phyloP scores from a whole-genome alignment of 2,797 vertebrate species.

The Cynodonichthys magdalenae region DNA sequence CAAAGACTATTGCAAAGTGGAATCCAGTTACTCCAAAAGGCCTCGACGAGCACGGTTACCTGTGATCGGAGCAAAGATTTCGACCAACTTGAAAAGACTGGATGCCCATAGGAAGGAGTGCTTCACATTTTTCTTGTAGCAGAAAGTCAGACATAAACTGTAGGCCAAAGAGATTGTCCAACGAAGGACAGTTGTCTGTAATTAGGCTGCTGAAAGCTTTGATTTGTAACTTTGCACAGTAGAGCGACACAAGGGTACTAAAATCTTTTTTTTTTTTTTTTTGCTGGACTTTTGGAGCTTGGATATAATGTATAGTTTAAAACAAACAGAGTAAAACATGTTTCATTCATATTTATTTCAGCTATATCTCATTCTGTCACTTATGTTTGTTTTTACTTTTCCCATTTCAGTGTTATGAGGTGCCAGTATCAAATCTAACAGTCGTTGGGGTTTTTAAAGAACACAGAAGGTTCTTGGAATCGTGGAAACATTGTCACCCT shows the following conservation, averaged over 20 bases:
- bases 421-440: conserved; percentile 11
- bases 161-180: conserved; percentile 70
- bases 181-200: conserved; percentile 24
- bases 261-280: neutral
- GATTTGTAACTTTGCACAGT: conserved; percentile 63
- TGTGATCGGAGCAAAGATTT: conserved; percentile 59
- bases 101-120: conserved; percentile 36
- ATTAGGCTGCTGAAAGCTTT: conserved; percentile 38
- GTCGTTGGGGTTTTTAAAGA: conserved; percentile 16
- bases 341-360: conserved; percentile 18
- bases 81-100: neutral
- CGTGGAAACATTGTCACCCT: conserved; percentile 1
- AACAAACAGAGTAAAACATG: conserved; percentile 41
- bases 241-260: conserved; percentile 38
- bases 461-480: conserved; percentile 8
- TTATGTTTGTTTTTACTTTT: conserved; percentile 40
- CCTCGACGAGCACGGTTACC: conserved; percentile 81
- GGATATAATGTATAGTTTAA: conserved; percentile 57
- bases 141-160: conserved; percentile 27
- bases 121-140: conserved; percentile 21
- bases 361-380: conserved; percentile 15
- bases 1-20: conserved; percentile 76
- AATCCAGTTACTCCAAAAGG: conserved; percentile 80
- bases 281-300: conserved; percentile 17
- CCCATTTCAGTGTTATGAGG: conserved; percentile 48